Conservation (phyloP, 2,888 invertebrate genomes). For the Danaus chrysippus region DNA sequence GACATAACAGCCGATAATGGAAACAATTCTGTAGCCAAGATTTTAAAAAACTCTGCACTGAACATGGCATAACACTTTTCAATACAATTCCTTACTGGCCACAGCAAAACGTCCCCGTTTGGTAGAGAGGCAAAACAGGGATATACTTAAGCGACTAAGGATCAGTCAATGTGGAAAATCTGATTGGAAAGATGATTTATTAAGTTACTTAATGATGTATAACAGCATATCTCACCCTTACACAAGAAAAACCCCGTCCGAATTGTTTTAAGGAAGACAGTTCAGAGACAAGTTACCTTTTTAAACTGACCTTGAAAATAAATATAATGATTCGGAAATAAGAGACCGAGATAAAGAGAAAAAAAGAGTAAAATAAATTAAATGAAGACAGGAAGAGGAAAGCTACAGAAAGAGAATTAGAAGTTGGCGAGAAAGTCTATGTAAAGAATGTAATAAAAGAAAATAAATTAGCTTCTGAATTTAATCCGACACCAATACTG, state of each 20-base stretch:
- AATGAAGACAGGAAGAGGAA: neutral
- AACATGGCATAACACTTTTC: constrained; percentile 25
- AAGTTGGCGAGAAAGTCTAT: neutral
- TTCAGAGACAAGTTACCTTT: too few species aligned
- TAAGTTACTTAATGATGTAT: too few species aligned
- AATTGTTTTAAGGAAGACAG: too few species aligned
- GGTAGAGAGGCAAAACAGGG: constrained; percentile 36
- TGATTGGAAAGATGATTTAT: too few species aligned
- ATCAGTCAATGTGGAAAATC: too few species aligned
- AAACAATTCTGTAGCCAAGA: constrained; percentile 33
- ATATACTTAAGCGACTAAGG: too few species aligned
- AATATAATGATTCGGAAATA: constrained; percentile 3
- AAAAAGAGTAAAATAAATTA: too few species aligned
- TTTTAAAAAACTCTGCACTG: constrained; percentile 30
- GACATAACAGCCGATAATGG: constrained; percentile 36
- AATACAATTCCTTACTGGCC: constrained; percentile 36
- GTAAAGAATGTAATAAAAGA: neutral
- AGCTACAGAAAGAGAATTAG: neutral
- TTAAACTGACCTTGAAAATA: constrained; percentile 3
- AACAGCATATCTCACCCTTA: too few species aligned
- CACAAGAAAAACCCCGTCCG: too few species aligned
- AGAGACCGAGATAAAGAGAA: constrained; percentile 3
- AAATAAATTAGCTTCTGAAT: too few species aligned
- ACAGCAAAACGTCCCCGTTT: constrained; percentile 36
- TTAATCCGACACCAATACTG: neutral